Conservation (phyloP, 2,797 vertebrate genomes). For the Sebastes vulpes region DNA sequence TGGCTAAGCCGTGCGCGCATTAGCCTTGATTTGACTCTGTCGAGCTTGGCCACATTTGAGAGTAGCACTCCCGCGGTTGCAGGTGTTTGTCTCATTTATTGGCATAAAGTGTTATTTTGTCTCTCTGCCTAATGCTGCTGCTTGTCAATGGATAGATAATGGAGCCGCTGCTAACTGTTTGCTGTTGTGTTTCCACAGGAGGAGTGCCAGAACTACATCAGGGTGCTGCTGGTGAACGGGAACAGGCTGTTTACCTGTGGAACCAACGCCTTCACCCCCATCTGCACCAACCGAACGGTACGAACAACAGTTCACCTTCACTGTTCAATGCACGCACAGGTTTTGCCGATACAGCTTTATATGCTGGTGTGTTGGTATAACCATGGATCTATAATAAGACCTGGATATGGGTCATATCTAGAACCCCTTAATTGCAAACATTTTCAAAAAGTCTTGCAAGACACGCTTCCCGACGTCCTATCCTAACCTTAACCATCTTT, state of each 20-base stretch:
- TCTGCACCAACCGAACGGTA: conserved; percentile 98
- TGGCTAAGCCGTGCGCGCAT: conserved; percentile 47
- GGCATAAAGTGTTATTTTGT: conserved; percentile 66
- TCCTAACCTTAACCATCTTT: no score
- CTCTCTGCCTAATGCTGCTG: conserved; percentile 39
- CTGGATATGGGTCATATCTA: no score
- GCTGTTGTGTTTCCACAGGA: conserved; percentile 85
- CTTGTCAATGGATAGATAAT: conserved; percentile 56
- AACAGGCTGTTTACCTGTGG: conserved; percentile 95
- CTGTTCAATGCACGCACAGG: neutral
- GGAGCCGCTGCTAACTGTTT: conserved; percentile 40
- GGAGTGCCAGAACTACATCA: conserved; percentile 98
- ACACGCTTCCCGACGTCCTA: no score
- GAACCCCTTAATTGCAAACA: no score
- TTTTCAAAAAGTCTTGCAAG: no score
- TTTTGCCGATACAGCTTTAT: neutral
- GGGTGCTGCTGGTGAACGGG: conserved; percentile 94
- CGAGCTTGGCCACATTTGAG: conserved; percentile 64
- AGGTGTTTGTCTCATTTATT: conserved; percentile 74
- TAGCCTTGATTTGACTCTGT: conserved; percentile 75
- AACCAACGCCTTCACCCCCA: conserved; percentile 96
- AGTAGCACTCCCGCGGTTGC: conserved; percentile 39
- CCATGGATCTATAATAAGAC: no score
- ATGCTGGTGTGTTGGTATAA: no score
- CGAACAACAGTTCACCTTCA: neutral